phyloP scores from a whole-genome alignment of 2,888 invertebrate genomes.

The Carcina quercana region DNA sequence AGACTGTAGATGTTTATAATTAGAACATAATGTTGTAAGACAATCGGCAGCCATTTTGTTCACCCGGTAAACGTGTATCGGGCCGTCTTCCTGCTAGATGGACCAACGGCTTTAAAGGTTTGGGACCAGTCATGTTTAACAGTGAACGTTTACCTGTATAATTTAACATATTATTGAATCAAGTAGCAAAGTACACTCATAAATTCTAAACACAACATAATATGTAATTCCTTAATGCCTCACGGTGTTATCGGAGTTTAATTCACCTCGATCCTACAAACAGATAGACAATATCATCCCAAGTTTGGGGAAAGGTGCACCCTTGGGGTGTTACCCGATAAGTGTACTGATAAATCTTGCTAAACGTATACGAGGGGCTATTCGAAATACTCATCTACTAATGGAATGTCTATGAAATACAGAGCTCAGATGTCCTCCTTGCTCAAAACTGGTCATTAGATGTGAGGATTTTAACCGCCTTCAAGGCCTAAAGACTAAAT shows the following conservation, averaged over 20 bases:
- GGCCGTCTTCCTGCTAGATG: not conserved
- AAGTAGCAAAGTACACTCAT: not conserved
- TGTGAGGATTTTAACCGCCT: not conserved
- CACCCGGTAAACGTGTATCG: not conserved
- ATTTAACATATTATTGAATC: too few species aligned
- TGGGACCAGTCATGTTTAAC: not conserved
- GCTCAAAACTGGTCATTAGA: too few species aligned
- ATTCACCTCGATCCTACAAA: slow-evolving; percentile 19
- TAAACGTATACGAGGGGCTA: too few species aligned
- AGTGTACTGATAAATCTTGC: slow-evolving; percentile 6
- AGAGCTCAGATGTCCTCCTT: too few species aligned
- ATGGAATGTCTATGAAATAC: not conserved
- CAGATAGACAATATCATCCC: slow-evolving; percentile 20
- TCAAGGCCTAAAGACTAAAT: too few species aligned
- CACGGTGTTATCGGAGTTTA: slow-evolving; percentile 20
- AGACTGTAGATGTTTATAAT: too few species aligned
- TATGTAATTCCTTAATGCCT: slow-evolving; percentile 8
- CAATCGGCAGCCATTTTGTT: too few species aligned
- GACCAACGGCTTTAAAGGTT: not conserved
- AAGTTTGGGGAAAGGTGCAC: slow-evolving; percentile 17
- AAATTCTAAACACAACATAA: not conserved
- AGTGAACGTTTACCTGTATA: not conserved
- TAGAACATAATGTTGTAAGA: too few species aligned
- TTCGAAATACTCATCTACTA: not conserved
- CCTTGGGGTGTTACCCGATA: slow-evolving; percentile 6